Evolutionary conservation across 2,113 vertebrate genomes (phyloP).

Genomic region (Pimephales promelas): DNA sequence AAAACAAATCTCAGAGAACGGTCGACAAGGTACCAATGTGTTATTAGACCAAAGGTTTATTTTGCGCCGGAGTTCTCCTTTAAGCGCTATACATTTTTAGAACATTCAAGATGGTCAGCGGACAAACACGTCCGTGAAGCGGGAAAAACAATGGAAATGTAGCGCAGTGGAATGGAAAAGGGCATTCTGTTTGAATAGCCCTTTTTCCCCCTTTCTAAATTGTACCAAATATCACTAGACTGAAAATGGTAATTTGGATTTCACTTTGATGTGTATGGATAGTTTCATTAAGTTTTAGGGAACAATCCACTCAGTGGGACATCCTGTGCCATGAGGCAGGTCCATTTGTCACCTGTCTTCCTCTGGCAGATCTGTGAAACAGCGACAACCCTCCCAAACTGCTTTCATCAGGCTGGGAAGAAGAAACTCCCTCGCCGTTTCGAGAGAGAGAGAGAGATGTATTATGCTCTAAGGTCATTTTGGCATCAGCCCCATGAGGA

Average conservation of each 20-base stretch:
- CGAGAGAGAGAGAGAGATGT: slow-evolving; percentile 1
- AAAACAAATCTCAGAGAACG: no score
- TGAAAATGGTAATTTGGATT: neutral
- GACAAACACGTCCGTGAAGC: no score
- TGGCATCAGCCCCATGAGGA: slow-evolving; percentile 46
- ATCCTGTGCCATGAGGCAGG: slow-evolving; percentile 8
- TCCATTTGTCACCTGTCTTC: slow-evolving; percentile 31
- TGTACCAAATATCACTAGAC: neutral
- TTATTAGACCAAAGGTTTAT: no score
- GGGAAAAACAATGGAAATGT: no score
- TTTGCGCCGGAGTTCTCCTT: no score
- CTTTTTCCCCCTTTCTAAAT: neutral
- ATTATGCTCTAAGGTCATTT: slow-evolving; percentile 40
- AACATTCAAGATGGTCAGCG: no score
- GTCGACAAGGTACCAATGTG: no score
- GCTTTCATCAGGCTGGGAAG: neutral
- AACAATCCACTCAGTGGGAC: slow-evolving; percentile 9
- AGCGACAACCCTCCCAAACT: neutral
- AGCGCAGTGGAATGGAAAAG: no score
- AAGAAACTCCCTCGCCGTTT: neutral
- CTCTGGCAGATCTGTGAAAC: neutral
- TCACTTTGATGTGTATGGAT: slow-evolving; percentile 12
- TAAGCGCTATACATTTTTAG: no score
- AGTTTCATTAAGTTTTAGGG: slow-evolving; percentile 25
- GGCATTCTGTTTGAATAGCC: no score